Evolutionary conservation across 1,140 invertebrate species (phyloP).

Genomic region (Penaeus japonicus): DNA sequence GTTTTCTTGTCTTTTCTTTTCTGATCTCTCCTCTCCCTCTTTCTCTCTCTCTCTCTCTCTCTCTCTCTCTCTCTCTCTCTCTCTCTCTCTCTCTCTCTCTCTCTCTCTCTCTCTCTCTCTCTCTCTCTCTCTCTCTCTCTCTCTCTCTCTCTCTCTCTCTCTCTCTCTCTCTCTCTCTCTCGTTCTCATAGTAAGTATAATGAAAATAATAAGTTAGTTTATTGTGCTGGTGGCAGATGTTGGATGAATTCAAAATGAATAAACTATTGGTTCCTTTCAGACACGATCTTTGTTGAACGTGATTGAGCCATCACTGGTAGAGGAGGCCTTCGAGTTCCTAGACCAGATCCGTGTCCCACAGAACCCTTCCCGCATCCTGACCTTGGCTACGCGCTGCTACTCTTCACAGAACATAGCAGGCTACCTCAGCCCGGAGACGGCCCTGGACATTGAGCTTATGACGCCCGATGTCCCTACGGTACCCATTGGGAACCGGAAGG

Average conservation of each 20-base stretch:
- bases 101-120: not conserved
- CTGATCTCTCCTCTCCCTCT: not conserved
- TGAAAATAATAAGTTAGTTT: not conserved
- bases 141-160: not conserved
- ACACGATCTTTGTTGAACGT: slow-evolving; percentile 79
- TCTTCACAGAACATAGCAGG: slow-evolving; percentile 49
- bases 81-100: not conserved
- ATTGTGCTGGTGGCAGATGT: not conserved
- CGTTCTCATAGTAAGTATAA: not conserved
- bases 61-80: not conserved
- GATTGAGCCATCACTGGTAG: slow-evolving; percentile 83
- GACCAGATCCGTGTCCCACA: slow-evolving; percentile 72
- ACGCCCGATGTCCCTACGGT: slow-evolving; percentile 27
- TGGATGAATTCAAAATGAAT: not conserved
- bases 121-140: not conserved
- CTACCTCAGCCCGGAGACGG: slow-evolving; percentile 54
- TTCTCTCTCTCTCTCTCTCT: not conserved
- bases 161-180: not conserved
- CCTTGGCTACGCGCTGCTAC: slow-evolving; percentile 51
- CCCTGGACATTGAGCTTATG: slow-evolving; percentile 53
- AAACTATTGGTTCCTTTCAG: slow-evolving; percentile 60
- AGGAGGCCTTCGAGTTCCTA: slow-evolving; percentile 82
- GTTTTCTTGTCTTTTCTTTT: not conserved
- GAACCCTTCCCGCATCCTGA: slow-evolving; percentile 52
- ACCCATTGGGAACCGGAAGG: not conserved